A percentile compares a stretch with the other conserved stretches of the same genome.
phyloP scores from a whole-genome alignment of 2,888 invertebrate species.

The Andricus curvator region DNA sequence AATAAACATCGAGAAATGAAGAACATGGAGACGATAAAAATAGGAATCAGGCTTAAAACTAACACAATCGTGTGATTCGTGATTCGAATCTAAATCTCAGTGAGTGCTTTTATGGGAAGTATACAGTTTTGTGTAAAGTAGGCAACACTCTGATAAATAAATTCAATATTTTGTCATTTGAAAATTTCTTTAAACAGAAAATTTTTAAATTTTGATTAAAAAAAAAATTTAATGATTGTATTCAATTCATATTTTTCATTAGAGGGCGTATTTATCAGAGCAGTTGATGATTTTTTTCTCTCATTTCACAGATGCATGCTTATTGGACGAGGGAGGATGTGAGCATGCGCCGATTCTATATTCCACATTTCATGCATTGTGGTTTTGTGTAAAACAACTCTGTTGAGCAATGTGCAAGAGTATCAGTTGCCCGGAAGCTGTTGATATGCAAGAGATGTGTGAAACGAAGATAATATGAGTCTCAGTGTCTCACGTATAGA shows the following conservation, averaged over 20 bases:
- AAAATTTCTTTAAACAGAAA: background rate
- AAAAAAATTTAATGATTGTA: background rate
- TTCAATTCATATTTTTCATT: conserved; percentile 2
- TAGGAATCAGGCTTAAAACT: background rate
- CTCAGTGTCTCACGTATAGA: background rate
- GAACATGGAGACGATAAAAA: background rate
- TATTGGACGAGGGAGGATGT: conserved; percentile 26
- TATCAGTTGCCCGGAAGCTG: conserved; percentile 28
- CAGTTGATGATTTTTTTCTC: conserved; percentile 24
- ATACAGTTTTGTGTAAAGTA: background rate
- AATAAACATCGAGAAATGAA: background rate
- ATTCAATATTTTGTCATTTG: background rate
- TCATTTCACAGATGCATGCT: conserved; percentile 25
- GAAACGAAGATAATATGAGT: conserved; percentile 18
- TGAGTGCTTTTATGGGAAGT: background rate
- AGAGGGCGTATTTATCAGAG: conserved; percentile 28
- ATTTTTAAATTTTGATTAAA: too few relatives aligned
- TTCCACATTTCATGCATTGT: conserved; percentile 11
- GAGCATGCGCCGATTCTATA: conserved; percentile 35
- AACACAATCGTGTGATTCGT: background rate
- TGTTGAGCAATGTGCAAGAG: conserved; percentile 13
- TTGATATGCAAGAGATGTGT: conserved; percentile 16
- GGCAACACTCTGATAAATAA: background rate
- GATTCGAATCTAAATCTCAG: background rate
- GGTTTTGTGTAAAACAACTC: conserved; percentile 8